A percentile compares a stretch with the other conserved stretches of the same genome.
phyloP scores from a whole-genome alignment of 2,797 vertebrate species.

The Diplodus puntazzo region DNA sequence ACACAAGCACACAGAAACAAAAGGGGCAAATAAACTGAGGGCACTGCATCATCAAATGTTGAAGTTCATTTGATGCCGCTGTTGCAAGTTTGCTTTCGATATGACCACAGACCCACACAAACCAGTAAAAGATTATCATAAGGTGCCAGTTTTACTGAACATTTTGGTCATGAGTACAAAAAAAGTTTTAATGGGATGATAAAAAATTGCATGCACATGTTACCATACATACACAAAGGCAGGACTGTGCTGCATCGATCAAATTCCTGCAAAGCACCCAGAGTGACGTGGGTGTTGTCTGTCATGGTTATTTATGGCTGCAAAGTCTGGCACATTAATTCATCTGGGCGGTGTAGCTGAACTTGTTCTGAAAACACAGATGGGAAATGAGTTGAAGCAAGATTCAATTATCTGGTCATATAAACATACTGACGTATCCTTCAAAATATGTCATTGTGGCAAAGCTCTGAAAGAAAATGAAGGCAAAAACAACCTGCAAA shows the following conservation, averaged over 20 bases:
- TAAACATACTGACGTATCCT: constrained; percentile 15
- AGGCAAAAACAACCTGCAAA: neutral
- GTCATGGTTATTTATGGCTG: constrained; percentile 32
- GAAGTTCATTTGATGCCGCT: constrained; percentile 11
- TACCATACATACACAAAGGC: constrained; percentile 37
- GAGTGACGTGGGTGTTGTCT: constrained; percentile 9
- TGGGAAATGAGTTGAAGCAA: constrained; percentile 30
- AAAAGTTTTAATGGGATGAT: neutral
- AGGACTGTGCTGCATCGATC: constrained; percentile 21
- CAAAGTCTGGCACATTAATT: constrained; percentile 43
- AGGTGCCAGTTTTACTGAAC: neutral
- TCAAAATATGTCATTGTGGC: neutral
- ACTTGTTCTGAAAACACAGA: constrained; percentile 59
- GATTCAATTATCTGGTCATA: constrained; percentile 26
- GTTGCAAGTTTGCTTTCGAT: neutral
- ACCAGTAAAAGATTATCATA: neutral
- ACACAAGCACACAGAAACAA: constrained; percentile 8
- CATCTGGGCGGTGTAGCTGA: constrained; percentile 38
- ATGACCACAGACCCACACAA: constrained; percentile 2
- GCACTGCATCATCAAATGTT: constrained; percentile 10
- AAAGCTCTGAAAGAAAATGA: neutral
- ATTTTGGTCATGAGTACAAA: neutral
- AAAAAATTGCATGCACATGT: constrained; percentile 21
- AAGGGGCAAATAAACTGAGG: neutral
- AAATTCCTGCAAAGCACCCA: constrained; percentile 24